Evolutionary conservation across 2,888 invertebrate genomes (phyloP), one percentile per base, ranked within the genome.

Genomic region (Thecophora atra): DNA sequence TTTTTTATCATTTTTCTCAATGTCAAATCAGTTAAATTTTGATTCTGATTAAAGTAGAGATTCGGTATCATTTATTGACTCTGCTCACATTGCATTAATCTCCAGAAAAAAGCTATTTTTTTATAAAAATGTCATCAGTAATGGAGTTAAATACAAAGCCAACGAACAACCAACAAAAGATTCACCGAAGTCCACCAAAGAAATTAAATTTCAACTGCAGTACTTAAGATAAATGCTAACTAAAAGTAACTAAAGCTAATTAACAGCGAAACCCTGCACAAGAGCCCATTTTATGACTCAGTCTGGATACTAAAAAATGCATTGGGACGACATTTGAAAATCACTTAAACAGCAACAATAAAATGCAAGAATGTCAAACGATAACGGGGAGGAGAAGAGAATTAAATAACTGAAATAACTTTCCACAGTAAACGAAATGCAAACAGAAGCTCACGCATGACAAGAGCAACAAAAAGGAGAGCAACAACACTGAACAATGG

Each of bases 361-460:
- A 52, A 67, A 3, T 7, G 42, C 13, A 65, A 56, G 44, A 44
- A 11, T 51, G 15, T n/a, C n/a, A 11, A 1, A 24, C 7, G 56
- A 56, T 1, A 52, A 6, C 1, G n/a, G 5, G n/a, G n/a, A 1
- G 56, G 13, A 24, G 13, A 19, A 56, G 26, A 21, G 21, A n/a
- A 5, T 56, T n/a, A 21, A 56, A 24, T 19, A 56, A 28, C 60
- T 60, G n/a, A 21, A 60, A 26, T 60, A 60, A 1, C 60, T 17
- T 11, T 28, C 13, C 17, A 19, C 26, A 30, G 60, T 28, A 28
- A 60, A 13, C 26, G 17, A 37, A 37, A 11, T 37, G 19, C 62
- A 64, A 64, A 64, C 64, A 64, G 64, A 24, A 64, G 64, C 42
- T 64, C 44, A 15, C 26, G 26, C 64, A 24, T 64, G 15, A 47